Evolutionary conservation across 2,797 vertebrate genomes (phyloP).

Genomic region (Schizopygopsis malacanthus): DNA sequence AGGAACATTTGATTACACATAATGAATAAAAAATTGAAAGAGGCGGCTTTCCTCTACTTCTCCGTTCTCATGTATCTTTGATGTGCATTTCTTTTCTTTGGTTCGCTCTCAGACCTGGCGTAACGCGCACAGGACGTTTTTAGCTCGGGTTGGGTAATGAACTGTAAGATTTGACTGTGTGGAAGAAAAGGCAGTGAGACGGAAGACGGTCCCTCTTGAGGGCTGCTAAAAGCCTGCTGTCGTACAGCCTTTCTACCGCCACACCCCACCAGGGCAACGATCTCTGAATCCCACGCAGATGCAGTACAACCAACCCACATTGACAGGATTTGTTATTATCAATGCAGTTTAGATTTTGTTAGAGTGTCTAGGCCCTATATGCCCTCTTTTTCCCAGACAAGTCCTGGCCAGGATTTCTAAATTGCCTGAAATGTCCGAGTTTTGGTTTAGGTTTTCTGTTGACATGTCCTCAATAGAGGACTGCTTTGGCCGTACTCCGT

Average conservation of each 20-base stretch:
- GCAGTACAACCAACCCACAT: not conserved
- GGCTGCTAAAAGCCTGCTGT: constrained; percentile 65
- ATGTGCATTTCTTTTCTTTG: constrained; percentile 57
- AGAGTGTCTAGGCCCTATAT: not conserved
- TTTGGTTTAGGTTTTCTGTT: not conserved
- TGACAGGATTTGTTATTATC: not conserved
- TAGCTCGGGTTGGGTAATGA: constrained; percentile 58
- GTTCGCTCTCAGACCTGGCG: constrained; percentile 47
- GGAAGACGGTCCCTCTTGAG: constrained; percentile 61
- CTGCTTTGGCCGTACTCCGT: not conserved
- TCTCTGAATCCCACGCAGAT: not conserved
- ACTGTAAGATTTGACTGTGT: constrained; percentile 64
- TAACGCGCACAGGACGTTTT: constrained; percentile 38
- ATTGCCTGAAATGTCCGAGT: not conserved
- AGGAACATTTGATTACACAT: constrained; percentile 20
- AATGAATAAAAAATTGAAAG: constrained; percentile 28
- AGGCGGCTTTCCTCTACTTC: not conserved
- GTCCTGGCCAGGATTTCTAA: not conserved
- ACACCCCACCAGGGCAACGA: constrained; percentile 16
- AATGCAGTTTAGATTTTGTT: not conserved
- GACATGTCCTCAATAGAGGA: no score
- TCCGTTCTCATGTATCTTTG: constrained; percentile 63
- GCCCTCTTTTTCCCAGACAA: not conserved
- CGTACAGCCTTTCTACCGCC: not conserved
- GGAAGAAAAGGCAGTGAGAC: constrained; percentile 62